Base-by-base conservation (phyloP, 2,888 invertebrate species). In the Macaria notata region DNA sequence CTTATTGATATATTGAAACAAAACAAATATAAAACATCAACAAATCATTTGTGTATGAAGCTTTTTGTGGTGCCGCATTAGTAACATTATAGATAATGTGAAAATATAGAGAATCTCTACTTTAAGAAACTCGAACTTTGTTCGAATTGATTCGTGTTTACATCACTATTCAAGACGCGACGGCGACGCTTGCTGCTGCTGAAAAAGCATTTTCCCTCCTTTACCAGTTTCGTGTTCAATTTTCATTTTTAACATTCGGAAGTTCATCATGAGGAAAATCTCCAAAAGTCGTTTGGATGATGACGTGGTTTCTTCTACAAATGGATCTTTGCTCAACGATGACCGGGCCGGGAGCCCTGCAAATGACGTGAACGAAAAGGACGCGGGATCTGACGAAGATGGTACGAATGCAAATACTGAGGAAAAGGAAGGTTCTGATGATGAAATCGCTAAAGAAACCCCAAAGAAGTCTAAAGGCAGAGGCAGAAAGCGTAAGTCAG, bases 291-390 rank as follows among this genome's bases (percentile, higher is more conserved):
- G 90, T 62, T 66, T 80, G 42, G 89, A 90, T 49, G 90, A 91
- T 61, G 91, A 91, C 77, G 82, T 84, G 39, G 78, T 87, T 63
- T 90, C 90, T 43, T 91, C 91, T 4, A 90, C 90, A 4, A 90
- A 88, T 67, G 91, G 88, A 53, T 91, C 91, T 42, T 66, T 86
- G 49, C 60, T 61, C n/a, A 76, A 77, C 56, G 80, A 79, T 31
- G 81, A 79, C 8, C 72, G 69, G 51, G 58, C 67, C 66, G 76
- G 68, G 54, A 61, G 68, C 7, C 41, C 49, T 33, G 44, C 31
- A 39, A 53, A 9, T 54, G 54, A 51, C 49, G 71, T 72, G 49
- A 70, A 69, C 57, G 67, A 68, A 59, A 70, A 73, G 62, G 74
- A 74, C 38, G 62, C 63, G 9, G 73, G 73, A 49, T 70, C 66